These are phyloP conservation scores for Hirudo medicinalis DNA, from an alignment of 1,140 invertebrate genomes.

Conservation along the genomic window DNA sequence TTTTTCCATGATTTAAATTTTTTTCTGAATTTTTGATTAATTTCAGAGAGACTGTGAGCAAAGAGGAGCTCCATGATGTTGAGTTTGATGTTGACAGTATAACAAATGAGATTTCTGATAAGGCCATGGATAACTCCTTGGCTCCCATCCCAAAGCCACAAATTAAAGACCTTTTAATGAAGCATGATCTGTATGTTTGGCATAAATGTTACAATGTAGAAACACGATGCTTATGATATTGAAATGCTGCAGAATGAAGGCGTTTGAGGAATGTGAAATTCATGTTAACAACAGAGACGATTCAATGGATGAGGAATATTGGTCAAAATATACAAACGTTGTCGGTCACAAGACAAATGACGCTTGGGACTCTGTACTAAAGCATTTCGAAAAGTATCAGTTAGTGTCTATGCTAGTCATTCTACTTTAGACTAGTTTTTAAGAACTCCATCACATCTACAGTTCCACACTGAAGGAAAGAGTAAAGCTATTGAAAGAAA, in stretches of 20 bases:
- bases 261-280: background rate
- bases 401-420: background rate
- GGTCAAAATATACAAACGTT: background rate
- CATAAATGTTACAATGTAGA: background rate
- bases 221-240: background rate
- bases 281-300: background rate
- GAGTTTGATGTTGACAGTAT: background rate
- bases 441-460: too few relatives aligned
- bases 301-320: background rate
- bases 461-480: too few relatives aligned
- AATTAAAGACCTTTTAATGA: background rate
- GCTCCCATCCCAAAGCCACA: background rate
- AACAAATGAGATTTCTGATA: background rate
- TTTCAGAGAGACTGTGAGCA: background rate
- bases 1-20: background rate
- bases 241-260: background rate
- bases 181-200: background rate
- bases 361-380: background rate
- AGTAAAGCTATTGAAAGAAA: too few relatives aligned
- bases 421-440: too few relatives aligned
- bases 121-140: background rate
- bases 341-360: background rate
- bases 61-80: background rate
- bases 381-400: conserved; percentile 3
- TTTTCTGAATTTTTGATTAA: background rate